These are phyloP conservation scores for Pipistrellus nathusii DNA, from an alignment of 2,797 vertebrate species.

Conservation along the genomic window DNA sequence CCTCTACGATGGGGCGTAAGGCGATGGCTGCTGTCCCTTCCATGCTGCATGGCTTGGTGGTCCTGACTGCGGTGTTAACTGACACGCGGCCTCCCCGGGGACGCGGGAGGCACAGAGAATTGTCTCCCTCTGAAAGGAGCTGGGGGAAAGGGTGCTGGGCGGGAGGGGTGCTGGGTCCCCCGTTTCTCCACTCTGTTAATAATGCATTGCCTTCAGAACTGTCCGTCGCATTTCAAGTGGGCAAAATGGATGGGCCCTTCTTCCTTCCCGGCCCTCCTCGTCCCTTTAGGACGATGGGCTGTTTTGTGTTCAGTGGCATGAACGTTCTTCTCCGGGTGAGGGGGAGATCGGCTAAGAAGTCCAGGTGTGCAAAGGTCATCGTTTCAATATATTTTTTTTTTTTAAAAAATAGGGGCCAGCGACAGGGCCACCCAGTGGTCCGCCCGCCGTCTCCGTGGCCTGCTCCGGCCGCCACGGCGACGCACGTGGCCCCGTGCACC, in stretches of 20 bases:
- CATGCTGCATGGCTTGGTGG: not conserved
- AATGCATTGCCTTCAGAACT: not conserved
- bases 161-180: accelerated
- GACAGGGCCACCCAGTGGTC: accelerated
- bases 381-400: not conserved
- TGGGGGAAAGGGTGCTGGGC: accelerated
- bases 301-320: not conserved
- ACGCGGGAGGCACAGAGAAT: not conserved
- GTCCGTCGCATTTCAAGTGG: not conserved
- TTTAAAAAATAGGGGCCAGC: not conserved
- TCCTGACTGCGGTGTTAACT: not conserved
- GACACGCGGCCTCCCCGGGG: not conserved
- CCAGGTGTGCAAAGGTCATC: not conserved
- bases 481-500: accelerated
- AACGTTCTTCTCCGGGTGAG: not conserved
- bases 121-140: not conserved
- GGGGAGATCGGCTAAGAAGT: not conserved
- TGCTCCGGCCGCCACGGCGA: accelerated
- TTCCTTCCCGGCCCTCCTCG: not conserved
- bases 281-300: not conserved
- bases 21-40: not conserved
- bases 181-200: not conserved
- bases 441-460: accelerated
- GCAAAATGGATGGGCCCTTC: not conserved
- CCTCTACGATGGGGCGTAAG: not conserved